Evolutionary conservation across 2,797 vertebrate genomes (phyloP).

Genomic region (Crax fasciolata): DNA sequence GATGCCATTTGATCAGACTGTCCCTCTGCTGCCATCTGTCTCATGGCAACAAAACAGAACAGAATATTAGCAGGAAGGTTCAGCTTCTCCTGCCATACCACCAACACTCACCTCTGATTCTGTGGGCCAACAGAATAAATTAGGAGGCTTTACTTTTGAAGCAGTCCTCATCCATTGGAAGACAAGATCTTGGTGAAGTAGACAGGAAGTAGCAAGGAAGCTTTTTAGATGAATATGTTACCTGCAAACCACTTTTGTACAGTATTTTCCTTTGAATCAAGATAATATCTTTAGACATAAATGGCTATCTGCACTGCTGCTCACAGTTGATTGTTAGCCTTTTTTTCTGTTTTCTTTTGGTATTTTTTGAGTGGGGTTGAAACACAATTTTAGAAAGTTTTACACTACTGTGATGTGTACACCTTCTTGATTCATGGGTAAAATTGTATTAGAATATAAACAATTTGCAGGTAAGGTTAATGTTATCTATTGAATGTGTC

Average conservation of each 20-base stretch:
- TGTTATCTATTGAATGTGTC: background rate
- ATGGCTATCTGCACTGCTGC: background rate
- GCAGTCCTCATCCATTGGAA: background rate
- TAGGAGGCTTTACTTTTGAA: no score
- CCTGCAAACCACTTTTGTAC: background rate
- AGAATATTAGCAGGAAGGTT: no score
- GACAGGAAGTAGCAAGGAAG: background rate
- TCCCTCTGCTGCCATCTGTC: no score
- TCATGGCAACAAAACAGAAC: no score
- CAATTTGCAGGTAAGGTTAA: background rate
- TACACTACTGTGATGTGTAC: background rate
- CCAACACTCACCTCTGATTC: no score
- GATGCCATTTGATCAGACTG: no score
- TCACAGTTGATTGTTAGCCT: background rate
- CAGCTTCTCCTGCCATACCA: no score
- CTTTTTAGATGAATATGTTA: background rate
- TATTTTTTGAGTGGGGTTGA: accelerated
- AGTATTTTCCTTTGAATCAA: background rate
- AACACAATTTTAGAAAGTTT: background rate
- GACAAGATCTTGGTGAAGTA: background rate
- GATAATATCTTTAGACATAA: conserved; percentile 10
- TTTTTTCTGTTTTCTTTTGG: background rate
- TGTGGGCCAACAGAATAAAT: no score
- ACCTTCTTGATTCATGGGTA: background rate
- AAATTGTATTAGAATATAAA: background rate